Evolutionary conservation across 1,140 invertebrate genomes (phyloP), one percentile per base, ranked within the genome.

Genomic region (Arion vulgaris): DNA sequence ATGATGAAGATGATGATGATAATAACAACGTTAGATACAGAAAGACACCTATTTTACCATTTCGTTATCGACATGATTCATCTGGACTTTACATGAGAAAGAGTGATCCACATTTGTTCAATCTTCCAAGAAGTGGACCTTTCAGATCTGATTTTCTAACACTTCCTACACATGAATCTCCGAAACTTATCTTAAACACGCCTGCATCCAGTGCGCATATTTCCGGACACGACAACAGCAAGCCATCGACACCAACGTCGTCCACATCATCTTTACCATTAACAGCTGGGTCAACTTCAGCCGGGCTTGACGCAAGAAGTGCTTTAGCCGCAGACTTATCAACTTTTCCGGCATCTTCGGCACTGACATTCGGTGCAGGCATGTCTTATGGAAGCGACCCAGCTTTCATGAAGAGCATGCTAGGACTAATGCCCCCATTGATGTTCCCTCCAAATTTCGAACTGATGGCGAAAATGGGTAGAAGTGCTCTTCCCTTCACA

Each of bases 401-500:
- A 15, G 45, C 41, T 4, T 28, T 84, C 45, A 62, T 82, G 75
- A 79, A 83, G 72, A 73, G 69, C 57, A 71, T 83, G 66, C 71
- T 84, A 23, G 66, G 62, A 34, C 34, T 82, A 7, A 62, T 85
- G 57, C 85, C 83, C 17, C 53, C 85, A 0, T 57, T 86, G 69
- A 79, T 83, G 68, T 78, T 84, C n/a, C 82, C 81, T 9, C 80
- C 83, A 17, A 83, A 86, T 72, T 45, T 86, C n/a, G 77, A 45
- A 38, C 75, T 86, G 45, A 77, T 86, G 53, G 80, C 82, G 32
- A 86, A 85, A 62, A 76, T 86, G 57, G 82, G 83, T 34, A 69
- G 80, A 0, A 78, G 80, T 36, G 62, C 83, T 45, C 85, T 87
- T 66, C 88, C 88, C 15, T 91, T 91, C 73, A 87, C 88, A 2